Evolutionary conservation across 2,113 vertebrate species (phyloP).

Genomic region (Cepphus grylle): DNA sequence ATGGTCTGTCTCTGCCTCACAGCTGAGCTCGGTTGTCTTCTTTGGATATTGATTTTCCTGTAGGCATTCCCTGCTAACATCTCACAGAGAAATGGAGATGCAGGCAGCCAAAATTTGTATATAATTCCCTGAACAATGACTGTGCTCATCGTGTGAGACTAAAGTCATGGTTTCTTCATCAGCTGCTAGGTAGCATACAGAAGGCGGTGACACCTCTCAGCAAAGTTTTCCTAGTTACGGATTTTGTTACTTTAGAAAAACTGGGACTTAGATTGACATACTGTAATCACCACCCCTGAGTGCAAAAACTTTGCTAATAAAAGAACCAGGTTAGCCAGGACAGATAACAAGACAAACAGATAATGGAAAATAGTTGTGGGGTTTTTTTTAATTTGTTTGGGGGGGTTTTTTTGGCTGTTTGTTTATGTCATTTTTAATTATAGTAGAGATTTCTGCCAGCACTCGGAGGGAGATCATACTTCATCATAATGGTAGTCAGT

Average conservation of each 20-base stretch:
- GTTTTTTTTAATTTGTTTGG: fast-evolving
- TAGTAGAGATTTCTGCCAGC: not conserved
- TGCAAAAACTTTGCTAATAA: not conserved
- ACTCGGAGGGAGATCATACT: not conserved
- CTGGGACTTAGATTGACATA: not conserved
- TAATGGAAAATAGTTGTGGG: not conserved
- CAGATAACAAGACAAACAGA: not conserved
- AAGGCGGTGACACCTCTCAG: not conserved
- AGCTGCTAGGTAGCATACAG: not conserved
- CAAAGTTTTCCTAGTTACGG: not conserved
- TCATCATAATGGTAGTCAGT: not conserved
- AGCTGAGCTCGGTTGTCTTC: not conserved
- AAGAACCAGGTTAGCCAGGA: not conserved
- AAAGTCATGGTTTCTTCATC: not conserved
- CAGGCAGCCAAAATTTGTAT: not conserved
- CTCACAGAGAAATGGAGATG: not conserved
- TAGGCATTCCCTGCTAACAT: not conserved
- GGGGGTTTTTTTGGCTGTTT: not conserved
- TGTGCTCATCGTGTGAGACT: not conserved
- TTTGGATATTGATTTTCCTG: not conserved
- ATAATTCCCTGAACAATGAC: not conserved
- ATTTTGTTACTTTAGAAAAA: not conserved
- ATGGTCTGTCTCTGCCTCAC: not conserved
- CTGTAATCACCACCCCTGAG: not conserved
- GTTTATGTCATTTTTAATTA: not conserved